Evolutionary conservation across 1,140 invertebrate genomes (phyloP), one percentile per base, ranked within the genome.

Genomic region (Polypedilum vanderplanki): DNA sequence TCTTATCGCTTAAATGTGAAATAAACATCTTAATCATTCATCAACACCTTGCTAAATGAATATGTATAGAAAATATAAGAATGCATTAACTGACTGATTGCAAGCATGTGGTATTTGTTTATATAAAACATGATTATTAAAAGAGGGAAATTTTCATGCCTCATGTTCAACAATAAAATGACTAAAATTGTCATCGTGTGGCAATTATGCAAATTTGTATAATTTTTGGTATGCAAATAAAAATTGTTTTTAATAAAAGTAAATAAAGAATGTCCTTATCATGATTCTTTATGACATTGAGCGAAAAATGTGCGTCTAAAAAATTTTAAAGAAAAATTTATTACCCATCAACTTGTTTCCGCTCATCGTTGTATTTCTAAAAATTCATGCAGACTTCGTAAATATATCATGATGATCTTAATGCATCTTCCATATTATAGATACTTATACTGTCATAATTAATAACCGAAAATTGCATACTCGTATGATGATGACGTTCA

Each of bases 221-320:
- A 12, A 12, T 57, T 57, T 57, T n/a, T 57, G 46, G n/a, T 0
- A n/a, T 57, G 46, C 12, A n/a, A 57, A 57, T n/a, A 15, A 57
- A 57, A 46, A 57, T 12, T 15, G 15, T 57, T 57, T 57, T 57
- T n/a, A 57, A n/a, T n/a, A 3, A 33, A 33, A 33, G 24, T 33
- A 33, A 33, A 33, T 5, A 33, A 33, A 33, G 5, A 3, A 33
- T 33, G 1, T 33, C 24, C 24, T 33, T 33, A 33, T 33, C 24
- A 33, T 33, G 24, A 33, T 33, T 33, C 24, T 33, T 33, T 33
- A 33, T 33, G 24, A 33, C 24, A 57, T 57, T 57, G 12, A 57
- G n/a, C n/a, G n/a, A 57, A 57, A 57, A 57, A 57, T 57, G 46
- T 57, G 46, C 46, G n/a, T 57, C 46, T 57, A 57, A 57, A 33